A percentile compares a stretch with the other conserved stretches of the same genome.
Evolutionary conservation across 2,797 vertebrate genomes (phyloP).

Genomic region (Helarctos malayanus): DNA sequence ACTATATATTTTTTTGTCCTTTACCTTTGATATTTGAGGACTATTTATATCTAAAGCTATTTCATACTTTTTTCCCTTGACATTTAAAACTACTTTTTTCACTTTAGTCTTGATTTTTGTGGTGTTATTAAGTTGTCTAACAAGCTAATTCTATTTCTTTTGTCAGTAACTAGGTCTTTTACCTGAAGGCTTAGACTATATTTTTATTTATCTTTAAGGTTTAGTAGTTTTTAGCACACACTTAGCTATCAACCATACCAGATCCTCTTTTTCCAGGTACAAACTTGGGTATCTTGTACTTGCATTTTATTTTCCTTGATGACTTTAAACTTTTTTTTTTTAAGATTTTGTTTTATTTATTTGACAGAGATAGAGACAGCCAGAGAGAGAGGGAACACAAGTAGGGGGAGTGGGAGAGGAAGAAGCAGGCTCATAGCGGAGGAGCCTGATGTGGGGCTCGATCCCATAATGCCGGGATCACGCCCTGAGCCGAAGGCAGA

Average conservation of each 20-base stretch:
- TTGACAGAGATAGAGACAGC: no score
- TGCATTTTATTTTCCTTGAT: background rate
- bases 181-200: background rate
- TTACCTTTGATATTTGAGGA: background rate
- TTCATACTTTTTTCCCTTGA: background rate
- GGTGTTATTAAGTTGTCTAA: background rate
- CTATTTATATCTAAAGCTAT: background rate
- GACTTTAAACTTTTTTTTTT: background rate
- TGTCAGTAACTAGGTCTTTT: background rate
- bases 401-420: no score
- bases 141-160: conserved; percentile 28
- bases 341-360: no score
- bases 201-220: background rate
- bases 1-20: background rate
- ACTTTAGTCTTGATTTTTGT: background rate
- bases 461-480: no score
- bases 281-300: background rate
- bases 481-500: no score
- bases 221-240: background rate
- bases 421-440: no score
- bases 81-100: background rate
- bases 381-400: no score
- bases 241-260: background rate
- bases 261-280: background rate
- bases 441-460: no score